Base-by-base conservation (phyloP, 2,888 invertebrate genomes). In the Eupelmus urozonus region DNA sequence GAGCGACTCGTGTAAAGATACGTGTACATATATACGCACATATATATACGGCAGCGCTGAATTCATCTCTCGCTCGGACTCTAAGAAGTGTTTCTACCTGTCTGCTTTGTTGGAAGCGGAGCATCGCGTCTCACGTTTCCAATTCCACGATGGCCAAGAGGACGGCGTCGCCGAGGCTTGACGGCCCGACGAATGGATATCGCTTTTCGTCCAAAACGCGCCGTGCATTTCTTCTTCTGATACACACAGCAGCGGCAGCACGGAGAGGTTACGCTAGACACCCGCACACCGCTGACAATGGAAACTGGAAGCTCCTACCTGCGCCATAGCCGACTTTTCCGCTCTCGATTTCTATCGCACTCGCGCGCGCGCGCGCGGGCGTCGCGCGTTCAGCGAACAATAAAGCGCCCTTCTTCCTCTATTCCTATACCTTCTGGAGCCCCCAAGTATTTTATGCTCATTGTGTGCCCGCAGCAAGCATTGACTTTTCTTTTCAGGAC, bases 41-140 rank as follows among this genome's bases (percentile, higher is more conserved):
- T 34, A 34, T 34, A 9, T 34, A 34, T 16, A 25, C 23, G 62
- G n/a, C 9, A 34, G 42, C 60, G 62, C 23, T 74, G 67, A 73
- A 74, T 78, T 34, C 73, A 69, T 74, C 78, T 78, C 27, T 72
- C 80, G 76, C 76, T 77, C 69, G 78, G 83, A 84, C 83, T 85
- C 82, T 80, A 65, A 75, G 81, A 83, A 87, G 88, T 88, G 87
- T 88, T 86, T 87, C 85, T 88, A 88, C 88, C 88, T 88, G 88
- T 87, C 72, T 60, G 74, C 83, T 86, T 87, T 88, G 88, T 88
- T 83, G 78, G 78, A 82, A 80, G 18, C 80, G 80, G 76, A 80
- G 16, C 80, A 80, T 76, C 82, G 80, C 85, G 84, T 86, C 85
- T 88, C 87, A 83, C 84, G 82, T 88, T 87, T 87, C 88, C 84